phyloP scores from a whole-genome alignment of 2,888 invertebrate genomes.

The Linnaemya tessellans region DNA sequence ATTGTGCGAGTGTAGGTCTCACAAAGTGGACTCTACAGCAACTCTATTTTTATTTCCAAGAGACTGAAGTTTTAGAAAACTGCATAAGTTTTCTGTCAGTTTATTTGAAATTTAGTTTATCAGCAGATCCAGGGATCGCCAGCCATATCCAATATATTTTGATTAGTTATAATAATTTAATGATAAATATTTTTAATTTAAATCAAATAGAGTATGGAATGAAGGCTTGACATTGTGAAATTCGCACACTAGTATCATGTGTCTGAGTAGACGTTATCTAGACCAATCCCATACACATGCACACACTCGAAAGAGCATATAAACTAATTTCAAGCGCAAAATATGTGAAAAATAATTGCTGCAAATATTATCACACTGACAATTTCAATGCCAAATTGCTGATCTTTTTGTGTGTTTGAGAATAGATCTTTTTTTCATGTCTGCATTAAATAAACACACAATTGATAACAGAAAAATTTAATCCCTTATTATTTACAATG shows the following conservation, averaged over 20 bases:
- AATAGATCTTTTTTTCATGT: background rate
- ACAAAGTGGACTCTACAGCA: too few species aligned
- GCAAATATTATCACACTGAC: conserved; percentile 1
- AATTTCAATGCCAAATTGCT: background rate
- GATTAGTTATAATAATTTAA: too few species aligned
- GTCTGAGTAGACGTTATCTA: background rate
- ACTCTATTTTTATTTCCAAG: too few species aligned
- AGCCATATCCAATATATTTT: too few species aligned
- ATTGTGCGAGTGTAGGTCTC: too few species aligned
- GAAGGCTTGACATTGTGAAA: background rate
- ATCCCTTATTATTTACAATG: conserved; percentile 47
- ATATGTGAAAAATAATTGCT: conserved; percentile 19
- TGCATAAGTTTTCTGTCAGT: too few species aligned
- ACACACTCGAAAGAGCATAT: background rate
- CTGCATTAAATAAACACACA: background rate
- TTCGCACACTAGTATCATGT: background rate
- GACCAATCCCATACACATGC: background rate
- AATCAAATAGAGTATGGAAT: background rate
- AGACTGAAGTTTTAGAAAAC: too few species aligned
- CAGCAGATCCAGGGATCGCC: too few species aligned
- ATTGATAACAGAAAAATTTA: conserved; percentile 24
- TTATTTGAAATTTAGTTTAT: too few species aligned
- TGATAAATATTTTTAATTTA: too few species aligned
- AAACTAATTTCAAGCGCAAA: background rate
- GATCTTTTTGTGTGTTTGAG: background rate